These are phyloP conservation scores for Escarpia spicata DNA, from an alignment of 2,888 invertebrate species.

Conservation along the genomic window DNA sequence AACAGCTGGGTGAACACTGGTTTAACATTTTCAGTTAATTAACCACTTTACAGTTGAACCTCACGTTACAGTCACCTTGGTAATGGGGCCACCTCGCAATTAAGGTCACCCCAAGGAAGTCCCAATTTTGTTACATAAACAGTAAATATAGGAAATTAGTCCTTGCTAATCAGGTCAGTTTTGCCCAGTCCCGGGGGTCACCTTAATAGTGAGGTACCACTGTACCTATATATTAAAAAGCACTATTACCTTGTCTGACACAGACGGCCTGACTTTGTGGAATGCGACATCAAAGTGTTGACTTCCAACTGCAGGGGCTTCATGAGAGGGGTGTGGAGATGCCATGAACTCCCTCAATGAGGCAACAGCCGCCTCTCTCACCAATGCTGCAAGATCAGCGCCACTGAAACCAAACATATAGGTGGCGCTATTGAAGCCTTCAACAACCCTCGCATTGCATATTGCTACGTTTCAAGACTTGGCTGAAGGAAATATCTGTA, in stretches of 20 bases:
- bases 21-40: too few relatives aligned
- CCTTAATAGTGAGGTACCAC: not conserved
- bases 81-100: too few relatives aligned
- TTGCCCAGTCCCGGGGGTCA: too few relatives aligned
- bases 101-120: too few relatives aligned
- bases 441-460: not conserved
- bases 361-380: slow-evolving; percentile 85
- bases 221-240: not conserved
- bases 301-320: slow-evolving; percentile 71
- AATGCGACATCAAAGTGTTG: slow-evolving; percentile 83
- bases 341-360: slow-evolving; percentile 81
- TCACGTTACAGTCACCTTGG: too few relatives aligned
- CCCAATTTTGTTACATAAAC: too few relatives aligned
- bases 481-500: not conserved
- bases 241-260: slow-evolving; percentile 68
- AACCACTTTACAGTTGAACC: too few relatives aligned
- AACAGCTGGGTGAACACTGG: too few relatives aligned
- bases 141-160: too few relatives aligned
- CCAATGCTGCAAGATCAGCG: slow-evolving; percentile 90
- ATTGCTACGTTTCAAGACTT: not conserved
- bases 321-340: slow-evolving; percentile 28
- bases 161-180: too few relatives aligned
- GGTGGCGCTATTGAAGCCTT: not conserved
- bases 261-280: slow-evolving; percentile 85
- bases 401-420: slow-evolving; percentile 69